phyloP scores from a whole-genome alignment of 64 coral and sea anemone genomes.

The Hydrozoanthus tunicans region DNA sequence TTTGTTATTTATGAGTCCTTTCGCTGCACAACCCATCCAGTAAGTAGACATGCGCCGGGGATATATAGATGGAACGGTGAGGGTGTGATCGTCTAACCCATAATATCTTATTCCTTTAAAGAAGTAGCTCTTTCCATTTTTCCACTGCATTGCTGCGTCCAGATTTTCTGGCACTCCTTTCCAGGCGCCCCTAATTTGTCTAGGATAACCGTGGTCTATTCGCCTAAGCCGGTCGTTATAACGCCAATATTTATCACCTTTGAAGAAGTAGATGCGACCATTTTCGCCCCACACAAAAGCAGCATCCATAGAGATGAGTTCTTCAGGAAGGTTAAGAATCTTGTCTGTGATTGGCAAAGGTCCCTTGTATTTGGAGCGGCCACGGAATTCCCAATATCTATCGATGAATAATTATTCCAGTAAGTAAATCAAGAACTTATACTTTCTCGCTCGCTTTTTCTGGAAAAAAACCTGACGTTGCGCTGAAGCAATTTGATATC shows the following conservation, averaged over 20 bases:
- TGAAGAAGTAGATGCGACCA: constrained; percentile 77
- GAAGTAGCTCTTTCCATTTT: constrained; percentile 70
- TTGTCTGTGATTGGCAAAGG: constrained; percentile 48
- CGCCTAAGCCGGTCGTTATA: constrained; percentile 66
- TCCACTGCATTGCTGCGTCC: constrained; percentile 85
- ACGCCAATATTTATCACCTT: constrained; percentile 73
- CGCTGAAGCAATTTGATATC: too few species aligned
- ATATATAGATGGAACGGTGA: constrained; percentile 34
- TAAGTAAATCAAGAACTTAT: not conserved
- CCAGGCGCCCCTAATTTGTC: constrained; percentile 58
- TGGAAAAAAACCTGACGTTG: too few species aligned
- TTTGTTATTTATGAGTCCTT: constrained; percentile 30
- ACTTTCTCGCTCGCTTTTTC: not conserved
- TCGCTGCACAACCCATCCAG: constrained; percentile 48
- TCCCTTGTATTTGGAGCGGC: not conserved
- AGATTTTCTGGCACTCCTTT: constrained; percentile 66
- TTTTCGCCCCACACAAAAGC: constrained; percentile 77
- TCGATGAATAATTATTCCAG: not conserved
- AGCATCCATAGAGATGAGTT: constrained; percentile 68
- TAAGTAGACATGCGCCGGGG: constrained; percentile 29
- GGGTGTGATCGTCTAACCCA: constrained; percentile 33
- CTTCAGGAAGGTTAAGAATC: constrained; percentile 36
- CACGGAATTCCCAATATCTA: constrained; percentile 74
- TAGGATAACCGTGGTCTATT: constrained; percentile 71
- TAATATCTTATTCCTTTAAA: constrained; percentile 69